Evolutionary conservation across 2,113 vertebrate genomes (phyloP).

Genomic region (Bos taurus): DNA sequence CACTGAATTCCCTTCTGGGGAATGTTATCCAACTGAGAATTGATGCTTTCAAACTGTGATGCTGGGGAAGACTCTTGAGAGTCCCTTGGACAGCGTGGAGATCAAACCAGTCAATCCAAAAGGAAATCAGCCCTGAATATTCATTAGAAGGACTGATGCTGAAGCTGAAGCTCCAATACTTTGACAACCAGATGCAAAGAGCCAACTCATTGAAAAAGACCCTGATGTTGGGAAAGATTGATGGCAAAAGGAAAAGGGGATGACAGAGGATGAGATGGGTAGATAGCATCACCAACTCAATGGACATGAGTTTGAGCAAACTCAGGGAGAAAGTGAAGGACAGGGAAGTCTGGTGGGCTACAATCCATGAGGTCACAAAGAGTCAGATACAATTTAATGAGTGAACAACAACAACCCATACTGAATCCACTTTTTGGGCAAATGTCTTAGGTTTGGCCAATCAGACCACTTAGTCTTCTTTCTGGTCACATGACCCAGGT

Average conservation of each 20-base stretch:
- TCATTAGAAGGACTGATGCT: background rate
- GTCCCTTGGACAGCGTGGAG: background rate
- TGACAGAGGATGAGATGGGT: background rate
- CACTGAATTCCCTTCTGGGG: background rate
- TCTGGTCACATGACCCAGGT: background rate
- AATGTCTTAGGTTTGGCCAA: background rate
- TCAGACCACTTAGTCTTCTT: background rate
- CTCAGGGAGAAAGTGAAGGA: background rate
- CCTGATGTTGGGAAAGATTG: background rate
- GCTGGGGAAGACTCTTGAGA: background rate
- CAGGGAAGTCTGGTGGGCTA: background rate
- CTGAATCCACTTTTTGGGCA: background rate
- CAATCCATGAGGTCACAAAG: background rate
- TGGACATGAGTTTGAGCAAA: background rate
- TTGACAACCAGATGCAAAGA: background rate
- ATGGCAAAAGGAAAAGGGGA: background rate
- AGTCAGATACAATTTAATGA: background rate
- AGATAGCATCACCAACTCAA: background rate
- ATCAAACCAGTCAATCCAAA: background rate
- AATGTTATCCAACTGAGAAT: background rate
- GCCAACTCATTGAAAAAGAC: background rate
- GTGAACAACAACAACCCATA: background rate
- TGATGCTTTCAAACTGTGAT: fast-evolving
- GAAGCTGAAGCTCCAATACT: background rate
- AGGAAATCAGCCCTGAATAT: background rate